phyloP scores from a whole-genome alignment of 2,888 invertebrate species.

The Campoplex capitator region DNA sequence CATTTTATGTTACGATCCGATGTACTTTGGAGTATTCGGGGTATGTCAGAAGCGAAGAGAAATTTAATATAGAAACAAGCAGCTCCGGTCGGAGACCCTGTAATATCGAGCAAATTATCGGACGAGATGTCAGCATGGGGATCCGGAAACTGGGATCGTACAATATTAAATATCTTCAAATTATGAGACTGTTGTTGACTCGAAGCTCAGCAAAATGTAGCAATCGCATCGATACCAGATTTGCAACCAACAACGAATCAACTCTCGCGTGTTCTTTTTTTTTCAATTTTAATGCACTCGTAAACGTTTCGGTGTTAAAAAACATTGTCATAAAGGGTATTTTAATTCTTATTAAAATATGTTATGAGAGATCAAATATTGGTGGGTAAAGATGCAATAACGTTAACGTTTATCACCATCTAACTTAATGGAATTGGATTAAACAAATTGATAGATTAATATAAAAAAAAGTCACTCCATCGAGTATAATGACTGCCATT shows the following conservation, averaged over 20 bases:
- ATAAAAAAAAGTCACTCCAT: constrained; percentile 31
- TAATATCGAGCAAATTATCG: neutral
- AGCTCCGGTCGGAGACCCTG: neutral
- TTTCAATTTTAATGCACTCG: neutral
- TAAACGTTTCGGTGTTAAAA: neutral
- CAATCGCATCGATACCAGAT: neutral
- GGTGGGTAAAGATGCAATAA: neutral
- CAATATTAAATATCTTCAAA: neutral
- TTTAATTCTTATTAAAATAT: neutral
- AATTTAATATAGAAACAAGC: neutral
- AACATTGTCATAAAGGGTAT: neutral
- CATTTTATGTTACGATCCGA: neutral
- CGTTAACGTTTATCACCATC: neutral
- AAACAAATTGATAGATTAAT: constrained; percentile 4
- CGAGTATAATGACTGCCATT: constrained; percentile 18
- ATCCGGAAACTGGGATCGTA: neutral
- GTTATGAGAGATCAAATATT: neutral
- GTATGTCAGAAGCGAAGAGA: neutral
- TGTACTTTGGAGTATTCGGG: neutral
- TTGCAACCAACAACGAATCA: neutral
- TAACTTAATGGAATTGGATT: neutral
- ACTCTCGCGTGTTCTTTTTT: neutral
- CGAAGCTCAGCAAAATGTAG: neutral
- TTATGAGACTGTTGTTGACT: neutral
- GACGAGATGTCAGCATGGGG: neutral